Conservation (phyloP, 2,888 invertebrate genomes). For the Cylloceria caligata region DNA sequence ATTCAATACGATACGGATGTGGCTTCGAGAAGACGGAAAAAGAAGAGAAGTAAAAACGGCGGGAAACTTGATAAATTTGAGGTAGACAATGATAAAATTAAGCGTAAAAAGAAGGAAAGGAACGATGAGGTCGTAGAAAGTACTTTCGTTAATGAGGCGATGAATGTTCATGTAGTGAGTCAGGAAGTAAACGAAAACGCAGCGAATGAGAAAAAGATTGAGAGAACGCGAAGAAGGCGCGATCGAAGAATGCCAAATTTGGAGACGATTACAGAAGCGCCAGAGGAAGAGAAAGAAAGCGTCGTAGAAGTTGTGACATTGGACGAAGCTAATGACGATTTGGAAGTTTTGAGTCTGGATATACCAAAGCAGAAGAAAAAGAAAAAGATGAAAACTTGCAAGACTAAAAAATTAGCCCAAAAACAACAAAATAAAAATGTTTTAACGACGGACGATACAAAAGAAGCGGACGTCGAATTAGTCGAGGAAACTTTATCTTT, state of each 20-base stretch:
- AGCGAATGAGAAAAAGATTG: constrained; percentile 75
- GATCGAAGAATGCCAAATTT: constrained; percentile 72
- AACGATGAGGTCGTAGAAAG: constrained; percentile 56
- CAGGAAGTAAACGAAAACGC: constrained; percentile 79
- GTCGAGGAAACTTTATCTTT: constrained; percentile 21
- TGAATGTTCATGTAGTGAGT: constrained; percentile 73
- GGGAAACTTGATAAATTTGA: constrained; percentile 80
- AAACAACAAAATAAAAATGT: constrained; percentile 1
- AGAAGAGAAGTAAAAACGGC: constrained; percentile 74
- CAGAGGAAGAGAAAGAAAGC: constrained; percentile 71
- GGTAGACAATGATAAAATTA: constrained; percentile 76
- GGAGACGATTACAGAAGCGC: constrained; percentile 79
- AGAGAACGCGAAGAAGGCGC: constrained; percentile 73
- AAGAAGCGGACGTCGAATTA: constrained; percentile 19
- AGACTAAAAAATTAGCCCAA: not conserved
- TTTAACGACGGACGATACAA: constrained; percentile 13
- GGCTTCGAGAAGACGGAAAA: constrained; percentile 66
- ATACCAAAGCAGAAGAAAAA: constrained; percentile 61
- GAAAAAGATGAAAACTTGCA: constrained; percentile 56
- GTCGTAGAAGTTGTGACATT: constrained; percentile 34
- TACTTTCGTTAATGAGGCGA: constrained; percentile 76
- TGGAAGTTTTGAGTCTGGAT: constrained; percentile 48
- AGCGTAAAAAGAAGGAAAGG: constrained; percentile 70
- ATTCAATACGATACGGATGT: constrained; percentile 79
- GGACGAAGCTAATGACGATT: constrained; percentile 48